Evolutionary conservation across 35 echinoderm and acorn worm species (phyloP).

Genomic region (Hemicentrotus pulcherrimus): DNA sequence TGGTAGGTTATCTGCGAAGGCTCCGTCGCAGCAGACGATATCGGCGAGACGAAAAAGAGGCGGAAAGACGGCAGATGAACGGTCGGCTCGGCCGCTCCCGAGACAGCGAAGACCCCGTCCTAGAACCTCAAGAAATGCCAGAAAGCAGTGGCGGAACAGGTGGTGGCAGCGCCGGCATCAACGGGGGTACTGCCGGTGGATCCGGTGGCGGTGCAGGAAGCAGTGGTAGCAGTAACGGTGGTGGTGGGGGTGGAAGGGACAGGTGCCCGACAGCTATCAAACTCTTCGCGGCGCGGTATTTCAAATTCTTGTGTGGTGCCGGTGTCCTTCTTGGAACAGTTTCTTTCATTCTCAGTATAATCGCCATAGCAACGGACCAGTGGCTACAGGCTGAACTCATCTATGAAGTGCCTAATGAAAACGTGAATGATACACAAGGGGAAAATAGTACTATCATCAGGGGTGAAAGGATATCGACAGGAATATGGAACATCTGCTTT

Average conservation of each 20-base stretch:
- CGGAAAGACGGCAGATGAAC: conserved; percentile 39
- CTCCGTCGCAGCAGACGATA: conserved; percentile 41
- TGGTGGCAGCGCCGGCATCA: not conserved
- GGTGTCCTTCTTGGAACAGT: conserved; percentile 42
- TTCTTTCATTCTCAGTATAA: conserved; percentile 54
- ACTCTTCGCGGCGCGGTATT: conserved; percentile 41
- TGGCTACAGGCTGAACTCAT: conserved; percentile 44
- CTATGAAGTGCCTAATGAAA: not conserved
- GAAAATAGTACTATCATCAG: not conserved
- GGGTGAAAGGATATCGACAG: conserved; percentile 28
- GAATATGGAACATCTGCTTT: conserved; percentile 38
- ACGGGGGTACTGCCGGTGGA: not conserved
- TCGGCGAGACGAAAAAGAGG: conserved; percentile 41
- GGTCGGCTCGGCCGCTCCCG: not conserved
- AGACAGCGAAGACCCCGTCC: conserved; percentile 46
- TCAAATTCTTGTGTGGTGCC: conserved; percentile 43
- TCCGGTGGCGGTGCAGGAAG: not conserved
- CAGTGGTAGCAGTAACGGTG: not conserved
- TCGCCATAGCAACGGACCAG: conserved; percentile 55
- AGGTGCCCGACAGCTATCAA: conserved; percentile 41
- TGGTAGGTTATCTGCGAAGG: conserved; percentile 44
- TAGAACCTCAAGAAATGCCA: conserved; percentile 33
- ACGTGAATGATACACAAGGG: not conserved
- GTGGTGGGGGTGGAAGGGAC: not conserved
- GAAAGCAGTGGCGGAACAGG: conserved; percentile 6